Conservation (phyloP, 2,888 invertebrate species). For the Caenorhabditis plicata region DNA sequence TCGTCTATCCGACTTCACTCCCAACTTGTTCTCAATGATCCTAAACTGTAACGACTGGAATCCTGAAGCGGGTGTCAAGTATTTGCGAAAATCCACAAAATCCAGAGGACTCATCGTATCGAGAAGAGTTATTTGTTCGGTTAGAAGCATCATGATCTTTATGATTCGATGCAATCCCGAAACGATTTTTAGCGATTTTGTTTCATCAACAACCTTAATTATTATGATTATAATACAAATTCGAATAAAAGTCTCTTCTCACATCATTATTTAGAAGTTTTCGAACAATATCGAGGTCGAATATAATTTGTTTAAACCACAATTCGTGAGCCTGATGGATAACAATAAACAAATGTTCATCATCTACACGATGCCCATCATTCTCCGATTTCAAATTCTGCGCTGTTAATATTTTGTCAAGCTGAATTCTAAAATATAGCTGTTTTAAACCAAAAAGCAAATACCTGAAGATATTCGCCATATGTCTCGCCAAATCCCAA, state of each 20-base stretch:
- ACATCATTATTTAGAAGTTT: slow-evolving; percentile 72
- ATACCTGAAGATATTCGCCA: slow-evolving; percentile 79
- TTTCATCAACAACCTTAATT: slow-evolving; percentile 78
- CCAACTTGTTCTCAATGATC: slow-evolving; percentile 88
- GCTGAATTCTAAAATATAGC: slow-evolving; percentile 63
- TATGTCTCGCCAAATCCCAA: slow-evolving; percentile 77
- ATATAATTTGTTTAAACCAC: slow-evolving; percentile 99
- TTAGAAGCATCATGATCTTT: slow-evolving; percentile 84
- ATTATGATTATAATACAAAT: no score
- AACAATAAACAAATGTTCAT: slow-evolving; percentile 48
- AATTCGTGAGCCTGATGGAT: slow-evolving; percentile 78
- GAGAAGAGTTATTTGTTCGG: slow-evolving; percentile 92
- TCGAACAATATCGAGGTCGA: slow-evolving; percentile 89
- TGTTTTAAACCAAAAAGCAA: not conserved
- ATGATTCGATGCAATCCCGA: slow-evolving; percentile 87
- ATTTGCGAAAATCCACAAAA: slow-evolving; percentile 93
- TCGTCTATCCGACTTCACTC: slow-evolving; percentile 66
- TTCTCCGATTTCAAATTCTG: slow-evolving; percentile 81
- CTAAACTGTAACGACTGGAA: slow-evolving; percentile 95
- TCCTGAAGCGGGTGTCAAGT: slow-evolving; percentile 90
- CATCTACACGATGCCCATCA: slow-evolving; percentile 46
- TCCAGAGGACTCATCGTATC: slow-evolving; percentile 99
- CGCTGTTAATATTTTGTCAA: slow-evolving; percentile 81
- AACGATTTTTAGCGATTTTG: slow-evolving; percentile 86
- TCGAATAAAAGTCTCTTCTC: no score